A percentile compares a stretch with the other conserved stretches of the same genome.
phyloP scores from a whole-genome alignment of 1,140 invertebrate species.

The Hycleus phaleratus region DNA sequence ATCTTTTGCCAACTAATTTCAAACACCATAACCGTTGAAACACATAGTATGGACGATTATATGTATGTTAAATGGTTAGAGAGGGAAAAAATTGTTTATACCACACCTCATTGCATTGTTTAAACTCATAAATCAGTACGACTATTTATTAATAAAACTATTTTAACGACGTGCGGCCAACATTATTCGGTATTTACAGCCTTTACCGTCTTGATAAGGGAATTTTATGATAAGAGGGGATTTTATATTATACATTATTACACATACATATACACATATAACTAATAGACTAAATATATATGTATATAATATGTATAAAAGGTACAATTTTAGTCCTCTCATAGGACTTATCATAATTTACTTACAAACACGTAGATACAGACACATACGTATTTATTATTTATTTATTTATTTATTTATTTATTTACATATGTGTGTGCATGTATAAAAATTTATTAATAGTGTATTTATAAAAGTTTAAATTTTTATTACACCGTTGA shows the following conservation, averaged over 20 bases:
- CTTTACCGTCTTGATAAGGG: constrained; percentile 9
- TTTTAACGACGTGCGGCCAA: constrained; percentile 14
- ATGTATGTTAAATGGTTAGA: no score
- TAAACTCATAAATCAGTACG: constrained; percentile 11
- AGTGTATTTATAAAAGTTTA: constrained; percentile 9
- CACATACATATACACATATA: no score
- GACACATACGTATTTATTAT: no score
- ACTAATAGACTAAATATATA: no score
- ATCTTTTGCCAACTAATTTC: no score
- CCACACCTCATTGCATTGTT: constrained; percentile 5
- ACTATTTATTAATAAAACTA: constrained; percentile 16
- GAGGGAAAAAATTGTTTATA: no score
- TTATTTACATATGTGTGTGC: no score
- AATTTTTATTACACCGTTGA: no score
- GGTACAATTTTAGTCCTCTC: not conserved
- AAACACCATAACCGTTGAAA: no score
- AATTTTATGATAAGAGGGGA: constrained; percentile 7
- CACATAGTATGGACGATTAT: no score
- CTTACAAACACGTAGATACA: not conserved
- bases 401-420: no score
- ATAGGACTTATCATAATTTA: constrained; percentile 14
- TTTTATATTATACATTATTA: constrained; percentile 3
- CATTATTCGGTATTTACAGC: constrained; percentile 16
- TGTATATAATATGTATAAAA: no score
- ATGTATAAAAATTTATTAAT: constrained; percentile 10